These are phyloP conservation scores for Leptocoma aspasia DNA, from an alignment of 2,113 vertebrate genomes.

Conservation along the genomic window DNA sequence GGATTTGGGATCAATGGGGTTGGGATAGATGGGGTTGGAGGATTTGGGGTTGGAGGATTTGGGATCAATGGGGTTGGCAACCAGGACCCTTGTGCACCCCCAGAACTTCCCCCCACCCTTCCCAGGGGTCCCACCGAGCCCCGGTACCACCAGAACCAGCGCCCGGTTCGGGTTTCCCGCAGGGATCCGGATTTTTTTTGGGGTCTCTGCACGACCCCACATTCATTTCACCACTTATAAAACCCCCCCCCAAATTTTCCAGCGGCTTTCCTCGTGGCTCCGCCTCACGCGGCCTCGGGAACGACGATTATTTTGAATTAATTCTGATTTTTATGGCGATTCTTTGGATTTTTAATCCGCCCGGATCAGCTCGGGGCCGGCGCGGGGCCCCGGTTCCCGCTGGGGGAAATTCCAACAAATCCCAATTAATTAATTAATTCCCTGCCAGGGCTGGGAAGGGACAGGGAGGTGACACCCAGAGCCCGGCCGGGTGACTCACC, in stretches of 20 bases:
- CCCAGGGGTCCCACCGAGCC: not conserved
- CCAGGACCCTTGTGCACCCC: too few species aligned
- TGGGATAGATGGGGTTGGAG: too few species aligned
- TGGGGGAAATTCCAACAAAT: not conserved
- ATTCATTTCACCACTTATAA: rapidly evolving
- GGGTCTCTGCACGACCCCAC: not conserved
- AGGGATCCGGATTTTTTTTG: not conserved
- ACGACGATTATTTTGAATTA: too few species aligned
- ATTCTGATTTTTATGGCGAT: not conserved
- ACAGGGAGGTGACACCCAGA: not conserved
- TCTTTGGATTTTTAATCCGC: not conserved
- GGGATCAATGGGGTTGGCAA: too few species aligned
- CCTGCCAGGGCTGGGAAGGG: not conserved
- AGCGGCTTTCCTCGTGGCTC: too few species aligned
- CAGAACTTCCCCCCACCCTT: not conserved
- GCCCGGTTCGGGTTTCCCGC: not conserved
- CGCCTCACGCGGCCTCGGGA: not conserved
- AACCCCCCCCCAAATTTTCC: not conserved
- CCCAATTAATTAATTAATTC: not conserved
- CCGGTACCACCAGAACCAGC: rapidly evolving
- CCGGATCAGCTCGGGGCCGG: not conserved
- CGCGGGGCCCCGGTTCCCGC: not conserved
- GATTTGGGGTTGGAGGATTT: too few species aligned
- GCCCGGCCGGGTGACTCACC: not conserved
- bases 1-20: too few species aligned